These are phyloP conservation scores for Myocastor coypus DNA, from an alignment of 2,113 vertebrate genomes.

Conservation along the genomic window DNA sequence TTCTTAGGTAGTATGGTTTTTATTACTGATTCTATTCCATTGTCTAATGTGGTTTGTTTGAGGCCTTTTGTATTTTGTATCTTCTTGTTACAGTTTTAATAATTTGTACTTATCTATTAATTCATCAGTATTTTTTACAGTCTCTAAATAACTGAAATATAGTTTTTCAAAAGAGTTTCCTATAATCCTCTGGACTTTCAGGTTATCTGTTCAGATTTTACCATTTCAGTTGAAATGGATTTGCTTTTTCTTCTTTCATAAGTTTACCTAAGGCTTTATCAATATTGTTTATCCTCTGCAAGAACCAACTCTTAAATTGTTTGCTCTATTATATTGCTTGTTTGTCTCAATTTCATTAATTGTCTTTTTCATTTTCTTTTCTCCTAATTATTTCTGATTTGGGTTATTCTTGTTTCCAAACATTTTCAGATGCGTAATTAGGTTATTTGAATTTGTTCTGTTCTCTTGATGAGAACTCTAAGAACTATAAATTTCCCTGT, in stretches of 20 bases:
- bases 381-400: too few relatives aligned
- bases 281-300: too few relatives aligned
- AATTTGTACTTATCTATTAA: neutral
- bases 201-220: neutral
- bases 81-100: neutral
- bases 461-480: too few relatives aligned
- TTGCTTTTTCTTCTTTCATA: neutral
- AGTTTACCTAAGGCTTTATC: neutral
- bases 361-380: too few relatives aligned
- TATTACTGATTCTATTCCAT: neutral
- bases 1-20: neutral
- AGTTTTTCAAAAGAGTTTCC: neutral
- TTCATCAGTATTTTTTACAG: neutral
- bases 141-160: neutral
- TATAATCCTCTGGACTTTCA: neutral
- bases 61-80: neutral
- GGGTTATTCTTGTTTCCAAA: too few relatives aligned
- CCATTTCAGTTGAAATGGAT: neutral
- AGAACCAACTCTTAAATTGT: neutral
- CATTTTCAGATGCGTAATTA: too few relatives aligned
- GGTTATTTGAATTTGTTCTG: too few relatives aligned
- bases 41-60: neutral
- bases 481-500: too few relatives aligned
- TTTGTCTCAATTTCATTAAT: too few relatives aligned
- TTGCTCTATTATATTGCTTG: neutral